These are phyloP conservation scores for Cenopis cana DNA, from an alignment of 2,888 invertebrate species.

Conservation along the genomic window DNA sequence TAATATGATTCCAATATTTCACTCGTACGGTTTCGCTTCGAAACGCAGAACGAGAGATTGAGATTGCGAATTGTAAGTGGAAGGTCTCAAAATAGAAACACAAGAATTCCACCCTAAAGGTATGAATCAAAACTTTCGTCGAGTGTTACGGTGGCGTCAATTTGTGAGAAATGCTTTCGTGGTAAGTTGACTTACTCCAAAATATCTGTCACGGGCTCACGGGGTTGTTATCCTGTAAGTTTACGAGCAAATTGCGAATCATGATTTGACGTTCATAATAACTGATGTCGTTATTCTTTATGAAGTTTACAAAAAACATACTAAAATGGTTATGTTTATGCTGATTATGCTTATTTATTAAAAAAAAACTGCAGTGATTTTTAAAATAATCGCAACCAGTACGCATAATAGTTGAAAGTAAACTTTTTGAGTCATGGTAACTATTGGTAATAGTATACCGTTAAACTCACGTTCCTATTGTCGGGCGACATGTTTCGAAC, in stretches of 20 bases:
- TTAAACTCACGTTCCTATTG: too few relatives aligned
- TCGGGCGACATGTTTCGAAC: too few relatives aligned
- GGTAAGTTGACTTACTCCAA: constrained; percentile 72
- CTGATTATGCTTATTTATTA: too few relatives aligned
- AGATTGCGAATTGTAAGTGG: neutral
- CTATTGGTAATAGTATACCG: too few relatives aligned
- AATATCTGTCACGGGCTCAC: constrained; percentile 69
- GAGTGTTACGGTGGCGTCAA: constrained; percentile 73
- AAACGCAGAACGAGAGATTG: neutral
- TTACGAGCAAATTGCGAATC: constrained; percentile 63
- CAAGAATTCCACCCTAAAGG: constrained; percentile 50
- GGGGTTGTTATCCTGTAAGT: constrained; percentile 70
- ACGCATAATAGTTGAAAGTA: too few relatives aligned
- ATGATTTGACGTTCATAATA: constrained; percentile 33
- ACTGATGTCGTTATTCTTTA: neutral
- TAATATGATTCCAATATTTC: too few relatives aligned
- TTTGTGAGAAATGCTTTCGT: constrained; percentile 70
- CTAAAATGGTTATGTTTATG: neutral
- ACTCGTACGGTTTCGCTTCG: too few relatives aligned
- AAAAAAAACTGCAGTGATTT: too few relatives aligned
- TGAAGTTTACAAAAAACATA: neutral
- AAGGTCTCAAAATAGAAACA: neutral
- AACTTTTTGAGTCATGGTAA: too few relatives aligned
- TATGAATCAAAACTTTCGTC: constrained; percentile 75
- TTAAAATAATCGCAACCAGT: too few relatives aligned